These are phyloP conservation scores for Anoplius nigerrimus DNA, from an alignment of 2,888 invertebrate species.

Conservation along the genomic window DNA sequence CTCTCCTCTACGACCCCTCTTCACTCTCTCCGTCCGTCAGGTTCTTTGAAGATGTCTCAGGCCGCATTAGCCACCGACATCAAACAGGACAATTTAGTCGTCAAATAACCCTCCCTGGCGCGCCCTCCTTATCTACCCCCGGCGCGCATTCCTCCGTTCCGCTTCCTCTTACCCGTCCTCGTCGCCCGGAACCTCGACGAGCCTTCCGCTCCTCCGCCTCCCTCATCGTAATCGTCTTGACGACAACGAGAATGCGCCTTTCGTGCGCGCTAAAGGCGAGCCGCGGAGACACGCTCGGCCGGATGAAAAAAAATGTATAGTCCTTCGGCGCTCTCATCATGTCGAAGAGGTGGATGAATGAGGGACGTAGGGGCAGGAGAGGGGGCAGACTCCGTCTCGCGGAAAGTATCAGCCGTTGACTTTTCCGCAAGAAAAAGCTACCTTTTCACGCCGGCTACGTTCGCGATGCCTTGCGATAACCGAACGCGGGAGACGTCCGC, in stretches of 20 bases:
- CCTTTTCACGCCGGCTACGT: neutral
- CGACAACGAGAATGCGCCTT: constrained; percentile 5
- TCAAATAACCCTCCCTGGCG: constrained; percentile 56
- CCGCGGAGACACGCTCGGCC: neutral
- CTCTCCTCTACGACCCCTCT: too few relatives aligned
- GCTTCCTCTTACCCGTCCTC: neutral
- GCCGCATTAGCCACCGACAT: constrained; percentile 59
- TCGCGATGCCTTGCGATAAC: too few relatives aligned
- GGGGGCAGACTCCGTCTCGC: constrained; percentile 27
- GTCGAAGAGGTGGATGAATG: constrained; percentile 8
- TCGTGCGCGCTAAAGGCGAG: neutral
- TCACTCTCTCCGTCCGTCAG: constrained; percentile 10
- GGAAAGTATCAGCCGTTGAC: constrained; percentile 40
- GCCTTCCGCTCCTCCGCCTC: neutral
- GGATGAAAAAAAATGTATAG: constrained; percentile 22
- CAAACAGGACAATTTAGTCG: constrained; percentile 67
- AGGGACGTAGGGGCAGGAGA: constrained; percentile 14
- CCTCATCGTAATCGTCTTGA: neutral
- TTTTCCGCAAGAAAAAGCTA: constrained; percentile 2
- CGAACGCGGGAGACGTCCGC: neutral
- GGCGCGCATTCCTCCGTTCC: neutral
- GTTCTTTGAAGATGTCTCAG: constrained; percentile 41
- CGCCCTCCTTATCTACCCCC: constrained; percentile 18
- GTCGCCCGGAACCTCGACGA: neutral
- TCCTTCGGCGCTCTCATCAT: constrained; percentile 11